These are phyloP conservation scores for Eurystomus glaucurus DNA, from an alignment of 2,797 vertebrate genomes.

Conservation along the genomic window DNA sequence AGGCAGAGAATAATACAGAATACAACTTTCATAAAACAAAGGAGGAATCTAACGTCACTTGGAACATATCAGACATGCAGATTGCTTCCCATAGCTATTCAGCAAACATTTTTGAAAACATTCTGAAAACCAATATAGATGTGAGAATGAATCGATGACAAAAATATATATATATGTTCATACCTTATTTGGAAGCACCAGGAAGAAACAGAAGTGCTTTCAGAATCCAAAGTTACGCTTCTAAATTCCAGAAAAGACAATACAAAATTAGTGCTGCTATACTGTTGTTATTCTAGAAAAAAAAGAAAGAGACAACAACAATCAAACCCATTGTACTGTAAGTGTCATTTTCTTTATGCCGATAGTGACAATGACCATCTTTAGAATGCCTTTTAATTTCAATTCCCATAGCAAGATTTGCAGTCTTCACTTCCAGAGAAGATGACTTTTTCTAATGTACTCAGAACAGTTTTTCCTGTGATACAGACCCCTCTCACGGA, in stretches of 20 bases:
- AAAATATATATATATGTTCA: neutral
- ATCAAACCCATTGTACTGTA: neutral
- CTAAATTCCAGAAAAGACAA: neutral
- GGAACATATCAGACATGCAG: neutral
- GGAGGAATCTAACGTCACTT: neutral
- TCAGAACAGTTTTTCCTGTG: neutral
- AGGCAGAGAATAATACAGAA: slow-evolving; percentile 3
- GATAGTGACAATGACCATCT: neutral
- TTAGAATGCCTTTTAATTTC: neutral
- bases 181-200: neutral
- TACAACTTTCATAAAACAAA: slow-evolving; percentile 35
- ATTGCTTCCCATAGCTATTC: neutral
- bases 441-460: neutral
- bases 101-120: neutral
- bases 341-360: neutral
- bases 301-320: neutral
- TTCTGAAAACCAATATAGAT: neutral
- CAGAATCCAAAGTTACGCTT: neutral
- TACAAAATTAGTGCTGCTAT: neutral
- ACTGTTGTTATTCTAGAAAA: neutral
- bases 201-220: neutral
- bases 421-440: neutral
- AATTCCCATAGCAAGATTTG: neutral
- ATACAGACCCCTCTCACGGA: neutral
- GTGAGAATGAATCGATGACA: neutral